Evolutionary conservation across 2,113 vertebrate species (phyloP).

Genomic region (Danio rerio): GRCz12tu NC_133182.1:11695001-11695500

Average conservation of each 20-base stretch:
- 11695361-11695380: conserved; percentile 16
- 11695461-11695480: conserved; percentile 12
- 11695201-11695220: background rate
- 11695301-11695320: conserved; percentile 21
- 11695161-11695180: background rate
- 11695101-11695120: no score
- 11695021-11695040: no score
- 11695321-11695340: conserved; percentile 47
- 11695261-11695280: conserved; percentile 15
- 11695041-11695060: no score
- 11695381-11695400: conserved; percentile 44
- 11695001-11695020: no score
- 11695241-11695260: background rate
- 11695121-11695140: no score
- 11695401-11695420: conserved; percentile 39
- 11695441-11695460: background rate
- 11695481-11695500: conserved; percentile 12
- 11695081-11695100: no score
- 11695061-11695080: no score
- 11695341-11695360: conserved; percentile 28
- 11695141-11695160: background rate
- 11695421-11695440: conserved; percentile 26
- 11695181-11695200: background rate
- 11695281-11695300: conserved; percentile 13
- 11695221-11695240: conserved; percentile 6